These are phyloP conservation scores for Popillia japonica DNA, from an alignment of 1,140 invertebrate species.

Conservation along the genomic window DNA sequence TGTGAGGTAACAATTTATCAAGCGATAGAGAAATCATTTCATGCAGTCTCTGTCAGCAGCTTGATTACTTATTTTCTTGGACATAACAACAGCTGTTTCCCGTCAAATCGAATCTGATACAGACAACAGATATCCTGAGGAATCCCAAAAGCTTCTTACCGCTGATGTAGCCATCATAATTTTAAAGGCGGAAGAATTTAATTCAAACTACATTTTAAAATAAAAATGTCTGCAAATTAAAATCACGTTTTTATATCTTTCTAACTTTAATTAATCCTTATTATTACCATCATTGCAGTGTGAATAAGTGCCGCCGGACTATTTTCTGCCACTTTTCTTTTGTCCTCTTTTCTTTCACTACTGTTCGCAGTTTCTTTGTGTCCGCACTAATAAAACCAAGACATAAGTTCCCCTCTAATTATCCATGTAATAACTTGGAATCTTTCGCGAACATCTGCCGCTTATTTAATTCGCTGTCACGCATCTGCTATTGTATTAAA, in stretches of 20 bases:
- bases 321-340: constrained; percentile 1
- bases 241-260: not conserved
- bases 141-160: too few relatives aligned
- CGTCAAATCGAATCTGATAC: too few relatives aligned
- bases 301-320: not conserved
- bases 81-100: too few relatives aligned
- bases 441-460: constrained; percentile 20
- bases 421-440: constrained; percentile 21
- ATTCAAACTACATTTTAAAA: too few relatives aligned
- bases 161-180: too few relatives aligned
- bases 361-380: not conserved
- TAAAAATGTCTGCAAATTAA: too few relatives aligned
- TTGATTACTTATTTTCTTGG: too few relatives aligned
- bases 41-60: too few relatives aligned
- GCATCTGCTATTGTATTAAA: not conserved
- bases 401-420: constrained; percentile 19
- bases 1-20: too few relatives aligned
- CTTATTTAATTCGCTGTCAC: not conserved
- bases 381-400: not conserved
- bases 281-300: not conserved
- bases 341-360: not conserved
- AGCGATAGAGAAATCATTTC: too few relatives aligned
- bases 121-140: too few relatives aligned
- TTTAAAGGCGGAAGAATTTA: too few relatives aligned
- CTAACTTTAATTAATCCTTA: not conserved